Evolutionary conservation across 30 jellyfish, hydroid and myxozoan species (phyloP), one percentile per base, ranked within the genome.

Genomic region (Catostylus mosaicus): DNA sequence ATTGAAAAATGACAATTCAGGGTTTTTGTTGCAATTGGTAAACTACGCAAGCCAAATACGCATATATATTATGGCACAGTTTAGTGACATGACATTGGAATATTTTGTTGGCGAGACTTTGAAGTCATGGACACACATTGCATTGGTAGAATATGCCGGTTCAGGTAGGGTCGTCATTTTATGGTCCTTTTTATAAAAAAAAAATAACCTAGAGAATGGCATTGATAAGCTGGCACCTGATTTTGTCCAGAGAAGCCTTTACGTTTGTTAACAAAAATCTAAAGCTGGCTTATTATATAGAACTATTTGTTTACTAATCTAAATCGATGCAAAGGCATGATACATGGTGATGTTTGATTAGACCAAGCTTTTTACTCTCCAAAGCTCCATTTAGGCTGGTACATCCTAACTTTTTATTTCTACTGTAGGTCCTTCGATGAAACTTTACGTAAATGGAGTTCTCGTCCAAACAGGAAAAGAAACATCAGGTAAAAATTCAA

Each of bases 101-200:
- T 30, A 26, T 18, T 18, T 1, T 57, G 43, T 74, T 22, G 85
- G 85, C 22, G 64, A 74, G 5, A n/a, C 75, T 3, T 27, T 74
- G 62, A 20, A 4, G 7, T 2, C 70, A 12, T 74, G 85, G 85
- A 37, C 75, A 3, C 85, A 74, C 34, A 29, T 74, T 31, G 85
- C 75, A 35, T 0, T 74, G 57, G 85, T 74, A 9, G 73, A 50
- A 16, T 29, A 30, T 51, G 75, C 33, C 6, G 35, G 10, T 6
- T 26, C 62, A 46, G 85, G 85, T 74, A 50, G 1, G n/a, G n/a
- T n/a, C n/a, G n/a, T n/a, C n/a, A n/a, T n/a, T n/a, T n/a, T n/a
- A n/a, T n/a, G n/a, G n/a, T n/a, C n/a, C n/a, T n/a, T n/a, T n/a
- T n/a, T n/a, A n/a, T n/a, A n/a, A n/a, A n/a, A n/a, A n/a, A n/a